Base-by-base conservation (phyloP, 1,140 invertebrate genomes). In the Lucilia cuprina region DNA sequence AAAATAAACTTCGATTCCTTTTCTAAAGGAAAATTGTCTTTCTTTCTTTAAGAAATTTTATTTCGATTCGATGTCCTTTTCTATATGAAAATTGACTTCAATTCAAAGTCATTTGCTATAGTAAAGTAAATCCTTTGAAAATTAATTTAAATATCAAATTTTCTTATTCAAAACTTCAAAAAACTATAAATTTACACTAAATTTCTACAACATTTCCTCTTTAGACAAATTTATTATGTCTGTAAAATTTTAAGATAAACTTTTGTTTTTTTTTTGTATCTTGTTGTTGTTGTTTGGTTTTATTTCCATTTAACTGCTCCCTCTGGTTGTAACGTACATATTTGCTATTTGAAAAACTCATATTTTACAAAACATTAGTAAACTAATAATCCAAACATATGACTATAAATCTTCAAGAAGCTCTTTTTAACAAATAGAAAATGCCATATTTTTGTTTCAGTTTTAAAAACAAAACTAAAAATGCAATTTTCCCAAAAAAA, bases 201-300 rank as follows among this genome's bases (percentile, higher is more conserved):
- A 10, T 41, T 41, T 10, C 5, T 41, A 41, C 25, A 30, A 30
- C 25, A 30, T 30, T 60, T 60, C 55, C 55, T 60, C n/a, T n/a
- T 14, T 60, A 60, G 55, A 60, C 55, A 60, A 60, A 60, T 60
- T 60, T 60, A 60, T 60, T 60, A n/a, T n/a, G 55, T 60, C 55
- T 60, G 55, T 14, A 60, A 60, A 14, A 60, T 60, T 7, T 30
- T 60, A 7, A 60, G 55, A 60, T 60, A 60, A 60, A 60, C 55
- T 60, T 17, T 60, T 84, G 25, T 30, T 21, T 34, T 49, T 30
- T 30, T 30, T 30, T 2, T 30, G 1, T 3, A 1, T 82, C 19
- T 47, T 84, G n/a, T 84, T 47, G 49, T 21, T 82, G n/a, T 70
- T 74, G 50, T 19, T 84, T 30, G 25, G 3, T 30, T 30, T 30